phyloP scores from a whole-genome alignment of 2,797 vertebrate species.

The Pseudocheirus occidentalis region DNA sequence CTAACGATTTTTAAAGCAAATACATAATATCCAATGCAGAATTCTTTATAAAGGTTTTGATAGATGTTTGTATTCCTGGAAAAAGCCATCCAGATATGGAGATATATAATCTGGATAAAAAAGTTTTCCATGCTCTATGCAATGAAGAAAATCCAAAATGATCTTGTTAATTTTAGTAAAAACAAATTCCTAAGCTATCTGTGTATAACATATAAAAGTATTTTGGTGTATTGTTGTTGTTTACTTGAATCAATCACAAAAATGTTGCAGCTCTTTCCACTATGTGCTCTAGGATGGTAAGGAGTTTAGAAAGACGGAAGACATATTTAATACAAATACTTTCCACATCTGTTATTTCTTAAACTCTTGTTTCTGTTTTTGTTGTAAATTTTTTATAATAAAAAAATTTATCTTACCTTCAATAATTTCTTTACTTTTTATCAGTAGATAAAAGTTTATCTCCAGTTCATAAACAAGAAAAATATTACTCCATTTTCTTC shows the following conservation, averaged over 20 bases:
- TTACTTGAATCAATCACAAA: not conserved
- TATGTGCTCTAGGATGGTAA: not conserved
- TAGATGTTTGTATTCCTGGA: constrained; percentile 75
- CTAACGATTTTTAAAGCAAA: constrained; percentile 85
- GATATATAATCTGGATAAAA: not conserved
- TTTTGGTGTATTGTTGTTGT: not conserved
- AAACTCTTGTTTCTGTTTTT: not conserved
- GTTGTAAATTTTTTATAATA: not conserved
- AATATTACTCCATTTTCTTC: not conserved
- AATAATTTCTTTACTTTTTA: not conserved
- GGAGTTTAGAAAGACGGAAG: constrained; percentile 52
- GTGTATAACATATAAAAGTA: not conserved
- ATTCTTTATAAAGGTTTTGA: constrained; percentile 75
- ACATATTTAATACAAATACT: constrained; percentile 23
- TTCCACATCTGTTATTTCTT: constrained; percentile 1
- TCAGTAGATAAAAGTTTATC: not conserved
- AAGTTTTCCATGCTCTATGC: constrained; percentile 28
- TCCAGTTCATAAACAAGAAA: not conserved
- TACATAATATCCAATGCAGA: constrained; percentile 80
- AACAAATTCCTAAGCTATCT: constrained; percentile 20
- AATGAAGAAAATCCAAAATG: not conserved
- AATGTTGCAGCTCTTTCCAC: not conserved
- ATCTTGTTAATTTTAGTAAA: constrained; percentile 16
- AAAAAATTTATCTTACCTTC: not conserved
- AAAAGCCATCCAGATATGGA: constrained; percentile 70